Conservation (phyloP, 2,888 invertebrate genomes). For the Erebia epiphron region DNA sequence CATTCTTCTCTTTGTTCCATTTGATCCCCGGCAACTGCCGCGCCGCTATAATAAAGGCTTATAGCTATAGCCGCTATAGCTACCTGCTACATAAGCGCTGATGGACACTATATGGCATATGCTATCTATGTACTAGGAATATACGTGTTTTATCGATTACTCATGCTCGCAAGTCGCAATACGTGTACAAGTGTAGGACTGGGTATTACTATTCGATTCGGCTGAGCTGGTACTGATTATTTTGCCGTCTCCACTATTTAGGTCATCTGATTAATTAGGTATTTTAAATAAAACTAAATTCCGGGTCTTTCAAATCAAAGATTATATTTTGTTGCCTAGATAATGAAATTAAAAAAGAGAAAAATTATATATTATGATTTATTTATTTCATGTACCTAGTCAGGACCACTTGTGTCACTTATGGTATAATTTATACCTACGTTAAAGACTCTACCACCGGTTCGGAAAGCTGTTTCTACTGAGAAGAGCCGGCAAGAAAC, state of each 20-base stretch:
- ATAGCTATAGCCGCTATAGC: neutral
- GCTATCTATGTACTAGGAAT: conserved; percentile 47
- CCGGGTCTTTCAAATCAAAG: no score
- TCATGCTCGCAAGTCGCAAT: conserved; percentile 48
- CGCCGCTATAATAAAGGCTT: neutral
- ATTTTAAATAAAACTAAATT: neutral
- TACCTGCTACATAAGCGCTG: conserved; percentile 29
- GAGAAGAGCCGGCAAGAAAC: no score
- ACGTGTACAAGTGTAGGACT: conserved; percentile 47
- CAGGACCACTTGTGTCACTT: no score
- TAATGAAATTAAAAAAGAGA: no score
- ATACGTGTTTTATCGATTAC: conserved; percentile 59
- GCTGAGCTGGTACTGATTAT: conserved; percentile 50
- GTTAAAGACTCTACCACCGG: no score
- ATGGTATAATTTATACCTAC: no score
- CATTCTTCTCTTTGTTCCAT: conserved; percentile 25
- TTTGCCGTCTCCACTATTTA: conserved; percentile 49
- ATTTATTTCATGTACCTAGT: no score
- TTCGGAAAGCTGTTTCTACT: no score
- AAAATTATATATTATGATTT: no score
- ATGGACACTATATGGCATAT: conserved; percentile 44
- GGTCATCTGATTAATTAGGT: conserved; percentile 43
- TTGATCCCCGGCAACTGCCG: conserved; percentile 16
- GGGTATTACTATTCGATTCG: conserved; percentile 5
- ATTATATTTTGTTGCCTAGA: no score